Percentiles rank a stretch among this genome's conserved stretches.
These are phyloP conservation scores for Montipora foliosa DNA, from an alignment of 64 coral and sea anemone genomes.

Conservation along the genomic window DNA sequence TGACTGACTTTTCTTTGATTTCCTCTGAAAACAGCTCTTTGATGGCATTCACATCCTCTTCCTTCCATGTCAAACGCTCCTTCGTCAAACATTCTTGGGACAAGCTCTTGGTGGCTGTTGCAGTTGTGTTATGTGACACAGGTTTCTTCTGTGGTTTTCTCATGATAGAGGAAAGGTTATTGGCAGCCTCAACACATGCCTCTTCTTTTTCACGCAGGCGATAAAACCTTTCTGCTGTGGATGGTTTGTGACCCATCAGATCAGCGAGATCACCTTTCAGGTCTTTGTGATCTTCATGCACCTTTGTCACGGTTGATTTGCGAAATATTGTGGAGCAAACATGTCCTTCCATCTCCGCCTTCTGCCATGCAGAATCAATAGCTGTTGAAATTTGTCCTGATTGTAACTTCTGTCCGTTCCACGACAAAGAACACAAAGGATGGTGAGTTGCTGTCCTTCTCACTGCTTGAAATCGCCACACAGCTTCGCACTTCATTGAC, in stretches of 20 bases:
- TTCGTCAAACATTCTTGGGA: too few relatives aligned
- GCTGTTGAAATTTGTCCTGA: slow-evolving; percentile 33
- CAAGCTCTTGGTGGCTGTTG: too few relatives aligned
- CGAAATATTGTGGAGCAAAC: slow-evolving; percentile 36
- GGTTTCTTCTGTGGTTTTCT: too few relatives aligned
- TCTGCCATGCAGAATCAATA: slow-evolving; percentile 10
- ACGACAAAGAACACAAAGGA: slow-evolving; percentile 16
- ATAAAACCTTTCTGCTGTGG: slow-evolving; percentile 55
- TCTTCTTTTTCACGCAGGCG: slow-evolving; percentile 53
- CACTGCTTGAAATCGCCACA: background rate
- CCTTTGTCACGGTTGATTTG: slow-evolving; percentile 54
- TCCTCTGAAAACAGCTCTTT: too few relatives aligned
- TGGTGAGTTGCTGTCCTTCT: background rate
- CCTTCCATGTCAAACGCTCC: too few relatives aligned
- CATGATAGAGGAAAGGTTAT: background rate
- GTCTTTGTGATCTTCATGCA: slow-evolving; percentile 44
- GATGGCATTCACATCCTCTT: too few relatives aligned
- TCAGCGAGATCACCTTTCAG: background rate
- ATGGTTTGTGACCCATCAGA: background rate
- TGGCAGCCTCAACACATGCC: background rate
- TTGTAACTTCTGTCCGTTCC: background rate
- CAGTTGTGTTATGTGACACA: too few relatives aligned
- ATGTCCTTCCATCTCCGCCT: slow-evolving; percentile 19
- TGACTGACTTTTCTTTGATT: too few relatives aligned
- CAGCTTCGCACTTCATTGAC: background rate